Evolutionary conservation across 2,888 invertebrate genomes (phyloP), one percentile per base, ranked within the genome.

Genomic region (Oxycera nigricornis): DNA sequence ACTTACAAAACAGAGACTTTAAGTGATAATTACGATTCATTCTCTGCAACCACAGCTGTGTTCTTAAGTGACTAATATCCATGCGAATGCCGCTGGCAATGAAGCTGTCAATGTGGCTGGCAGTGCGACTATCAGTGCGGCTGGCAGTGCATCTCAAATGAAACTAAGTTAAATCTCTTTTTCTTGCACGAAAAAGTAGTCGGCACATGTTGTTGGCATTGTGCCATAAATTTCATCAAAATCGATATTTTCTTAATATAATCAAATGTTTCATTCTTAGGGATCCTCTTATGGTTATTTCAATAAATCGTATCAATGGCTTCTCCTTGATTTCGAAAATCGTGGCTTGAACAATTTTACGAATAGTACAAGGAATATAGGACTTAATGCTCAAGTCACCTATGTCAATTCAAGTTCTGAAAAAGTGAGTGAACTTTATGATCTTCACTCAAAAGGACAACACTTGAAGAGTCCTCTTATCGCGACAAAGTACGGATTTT

Each of bases 261-360:
- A 7, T 55, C 17, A 6, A 46, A 14, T 26, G 24, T 0, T 65
- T 82, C 0, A 76, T 83, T 0, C 46, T 1, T 74, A 79, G 74
- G 80, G 80, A 2, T 81, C 82, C 14, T 61, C 73, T 0, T 28
- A 76, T 20, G 77, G 76, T 35, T 83, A 80, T 75, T 83, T 82
- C 35, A 84, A 84, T 68, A 84, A 82, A 76, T 82, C 84, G 0
- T 84, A 83, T 75, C 82, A 82, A 41, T 84, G 84, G 84, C 50
- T 84, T 11, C 74, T 84, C 14, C 79, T 81, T 79, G 81, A 82
- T 67, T 59, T 77, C 1, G 24, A 76, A 0, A 79, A 79, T 14
- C 20, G 4, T 14, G 78, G 78, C 1, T 61, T 81, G 4, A 30
- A 78, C 0, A 46, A 75, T 1, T 57, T 83, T 9, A 11, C 78